Conservation (phyloP, 2,888 invertebrate species). For the Temnothorax ravouxi region DNA sequence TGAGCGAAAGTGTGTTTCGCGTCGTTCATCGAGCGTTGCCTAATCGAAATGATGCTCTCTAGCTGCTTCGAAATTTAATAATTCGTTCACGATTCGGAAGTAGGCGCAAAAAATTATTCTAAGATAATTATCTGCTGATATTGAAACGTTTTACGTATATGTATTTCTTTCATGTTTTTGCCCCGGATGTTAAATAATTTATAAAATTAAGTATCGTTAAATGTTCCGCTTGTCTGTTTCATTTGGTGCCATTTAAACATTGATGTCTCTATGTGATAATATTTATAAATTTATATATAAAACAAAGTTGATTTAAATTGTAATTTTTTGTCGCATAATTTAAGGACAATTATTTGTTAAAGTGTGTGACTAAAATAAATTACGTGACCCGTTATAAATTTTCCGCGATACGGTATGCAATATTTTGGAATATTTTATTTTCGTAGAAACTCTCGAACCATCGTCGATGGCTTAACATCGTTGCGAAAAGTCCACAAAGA, state of each 20-base stretch:
- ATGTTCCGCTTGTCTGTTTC: not conserved
- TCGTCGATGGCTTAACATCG: constrained; percentile 67
- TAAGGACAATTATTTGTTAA: not conserved
- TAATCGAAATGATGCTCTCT: not conserved
- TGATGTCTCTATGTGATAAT: not conserved
- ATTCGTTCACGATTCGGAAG: not conserved
- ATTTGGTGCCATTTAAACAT: not conserved
- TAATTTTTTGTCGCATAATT: not conserved
- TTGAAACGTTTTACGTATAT: not conserved
- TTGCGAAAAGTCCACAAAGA: constrained; percentile 54
- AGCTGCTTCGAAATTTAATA: not conserved
- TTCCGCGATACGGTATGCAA: not conserved
- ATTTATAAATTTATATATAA: not conserved
- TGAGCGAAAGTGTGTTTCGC: constrained; percentile 25
- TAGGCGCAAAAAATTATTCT: not conserved
- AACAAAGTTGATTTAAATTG: not conserved
- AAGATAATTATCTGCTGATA: not conserved
- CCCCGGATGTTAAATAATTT: not conserved
- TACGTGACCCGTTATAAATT: not conserved
- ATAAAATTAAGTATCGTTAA: not conserved
- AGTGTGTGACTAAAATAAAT: not conserved
- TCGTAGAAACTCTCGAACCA: constrained; percentile 16
- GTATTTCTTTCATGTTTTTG: not conserved
- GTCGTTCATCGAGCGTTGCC: not conserved
- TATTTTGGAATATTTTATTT: constrained; percentile 31